These are phyloP conservation scores for Hypomecis punctinalis DNA, from an alignment of 2,888 invertebrate species.

Conservation along the genomic window DNA sequence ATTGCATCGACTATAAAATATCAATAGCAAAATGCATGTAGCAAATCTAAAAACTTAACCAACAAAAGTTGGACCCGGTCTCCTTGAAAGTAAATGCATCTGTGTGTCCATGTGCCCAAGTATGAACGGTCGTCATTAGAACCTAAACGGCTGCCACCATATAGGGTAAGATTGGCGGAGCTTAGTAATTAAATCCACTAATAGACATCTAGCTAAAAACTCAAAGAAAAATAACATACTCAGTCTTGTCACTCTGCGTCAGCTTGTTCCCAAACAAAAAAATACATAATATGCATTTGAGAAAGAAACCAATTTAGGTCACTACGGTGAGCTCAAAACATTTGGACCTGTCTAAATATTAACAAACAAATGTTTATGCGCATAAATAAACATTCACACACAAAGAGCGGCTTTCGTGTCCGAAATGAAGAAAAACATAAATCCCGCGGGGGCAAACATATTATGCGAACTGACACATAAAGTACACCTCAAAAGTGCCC, in stretches of 20 bases:
- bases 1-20: background rate
- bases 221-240: background rate
- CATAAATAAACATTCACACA: conserved; percentile 34
- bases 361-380: conserved; percentile 21
- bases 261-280: background rate
- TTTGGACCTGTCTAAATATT: conserved; percentile 24
- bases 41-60: background rate
- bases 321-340: conserved; percentile 14
- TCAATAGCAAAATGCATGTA: background rate
- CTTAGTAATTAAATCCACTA: conserved; percentile 28
- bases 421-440: conserved; percentile 46
- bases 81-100: conserved; percentile 42
- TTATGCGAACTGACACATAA: conserved; percentile 51
- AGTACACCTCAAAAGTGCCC: conserved; percentile 52
- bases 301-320: conserved; percentile 17
- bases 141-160: conserved; percentile 38
- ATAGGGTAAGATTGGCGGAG: conserved; percentile 41
- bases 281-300: background rate
- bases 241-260: background rate
- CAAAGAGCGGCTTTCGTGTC: conserved; percentile 27
- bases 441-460: conserved; percentile 54
- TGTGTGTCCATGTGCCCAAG: conserved; percentile 43
- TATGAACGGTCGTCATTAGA: conserved; percentile 41
- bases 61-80: conserved; percentile 16
- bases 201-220: conserved; percentile 18